Evolutionary conservation across 2,797 vertebrate genomes (phyloP).

Genomic region (Diglossa cyanea): DNA sequence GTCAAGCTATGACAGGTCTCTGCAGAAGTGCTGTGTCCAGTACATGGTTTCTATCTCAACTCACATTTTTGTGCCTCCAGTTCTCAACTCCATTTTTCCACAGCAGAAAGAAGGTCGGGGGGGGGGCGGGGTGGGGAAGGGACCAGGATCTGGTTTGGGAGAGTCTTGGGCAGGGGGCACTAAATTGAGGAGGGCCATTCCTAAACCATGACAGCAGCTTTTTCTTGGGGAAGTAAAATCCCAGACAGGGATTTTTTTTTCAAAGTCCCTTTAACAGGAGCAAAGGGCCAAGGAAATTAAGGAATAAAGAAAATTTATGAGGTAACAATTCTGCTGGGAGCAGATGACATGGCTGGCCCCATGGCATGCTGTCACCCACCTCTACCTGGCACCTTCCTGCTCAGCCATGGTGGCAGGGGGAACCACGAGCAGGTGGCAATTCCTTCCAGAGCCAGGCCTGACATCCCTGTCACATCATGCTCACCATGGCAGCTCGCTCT

Average conservation of each 20-base stretch:
- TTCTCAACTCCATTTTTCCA: background rate
- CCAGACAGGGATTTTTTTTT: background rate
- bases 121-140: no score
- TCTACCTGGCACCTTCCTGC: background rate
- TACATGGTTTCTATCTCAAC: background rate
- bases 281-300: background rate
- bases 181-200: background rate
- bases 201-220: background rate
- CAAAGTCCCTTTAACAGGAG: background rate
- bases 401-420: background rate
- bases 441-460: background rate
- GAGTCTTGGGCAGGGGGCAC: background rate
- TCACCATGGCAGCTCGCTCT: accelerated
- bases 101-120: background rate
- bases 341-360: background rate
- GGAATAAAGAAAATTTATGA: background rate
- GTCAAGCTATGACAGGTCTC: background rate
- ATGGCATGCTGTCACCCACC: background rate
- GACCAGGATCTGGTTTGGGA: background rate
- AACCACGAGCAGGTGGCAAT: accelerated
- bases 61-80: background rate
- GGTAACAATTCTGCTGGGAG: background rate
- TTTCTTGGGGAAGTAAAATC: background rate
- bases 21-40: background rate
- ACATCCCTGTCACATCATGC: accelerated